Percentiles rank a stretch among this genome's conserved stretches.
Evolutionary conservation across 37 sponge, comb jelly and placozoan genomes (phyloP).

Genomic region (Theonella swinhoei): DNA sequence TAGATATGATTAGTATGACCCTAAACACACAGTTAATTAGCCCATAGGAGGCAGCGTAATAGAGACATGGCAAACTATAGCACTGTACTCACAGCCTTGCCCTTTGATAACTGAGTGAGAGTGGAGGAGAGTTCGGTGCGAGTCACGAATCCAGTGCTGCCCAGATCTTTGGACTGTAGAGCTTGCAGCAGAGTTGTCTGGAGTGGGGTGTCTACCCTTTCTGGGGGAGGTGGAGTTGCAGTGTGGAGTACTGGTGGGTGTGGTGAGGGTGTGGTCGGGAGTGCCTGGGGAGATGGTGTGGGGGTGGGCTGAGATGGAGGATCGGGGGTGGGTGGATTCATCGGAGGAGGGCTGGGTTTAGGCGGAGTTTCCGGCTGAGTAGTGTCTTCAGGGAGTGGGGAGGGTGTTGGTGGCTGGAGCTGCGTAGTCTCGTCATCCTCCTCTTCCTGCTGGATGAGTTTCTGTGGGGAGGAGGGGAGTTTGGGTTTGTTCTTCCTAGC

Average conservation of each 20-base stretch:
- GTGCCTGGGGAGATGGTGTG: not conserved
- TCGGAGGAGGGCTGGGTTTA: not conserved
- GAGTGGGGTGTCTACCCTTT: conserved; percentile 9
- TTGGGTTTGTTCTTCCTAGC: conserved; percentile 7
- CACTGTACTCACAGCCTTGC: not conserved
- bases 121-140: conserved; percentile 31
- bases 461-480: not conserved
- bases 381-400: too few relatives aligned
- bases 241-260: not conserved
- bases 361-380: not conserved
- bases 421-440: not conserved
- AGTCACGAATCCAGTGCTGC: conserved; percentile 64
- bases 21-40: too few relatives aligned
- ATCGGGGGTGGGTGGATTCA: not conserved
- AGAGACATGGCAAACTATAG: too few relatives aligned
- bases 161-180: conserved; percentile 52
- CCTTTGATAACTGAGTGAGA: conserved; percentile 16
- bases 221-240: not conserved
- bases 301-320: not conserved
- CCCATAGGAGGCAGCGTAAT: too few relatives aligned
- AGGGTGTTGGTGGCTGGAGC: too few relatives aligned
- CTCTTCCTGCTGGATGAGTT: not conserved
- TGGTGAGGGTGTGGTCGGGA: conserved; percentile 3
- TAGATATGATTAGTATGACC: too few relatives aligned
- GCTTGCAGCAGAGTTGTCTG: conserved; percentile 21